Percentiles rank a stretch among this genome's conserved stretches.
Conservation (phyloP, 2,888 invertebrate genomes). For the Cheilosia soror region DNA sequence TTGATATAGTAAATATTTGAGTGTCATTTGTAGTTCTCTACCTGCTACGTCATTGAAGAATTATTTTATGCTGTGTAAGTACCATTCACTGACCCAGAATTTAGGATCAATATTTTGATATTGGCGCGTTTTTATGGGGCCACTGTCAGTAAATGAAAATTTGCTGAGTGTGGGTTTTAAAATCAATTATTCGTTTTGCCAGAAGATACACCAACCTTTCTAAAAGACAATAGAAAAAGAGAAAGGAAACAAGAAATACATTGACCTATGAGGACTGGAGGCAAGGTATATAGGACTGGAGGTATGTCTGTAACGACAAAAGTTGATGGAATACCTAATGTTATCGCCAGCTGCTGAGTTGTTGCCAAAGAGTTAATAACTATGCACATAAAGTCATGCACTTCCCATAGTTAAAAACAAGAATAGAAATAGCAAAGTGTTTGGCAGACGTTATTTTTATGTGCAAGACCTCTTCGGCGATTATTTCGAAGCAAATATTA, state of each 20-base stretch:
- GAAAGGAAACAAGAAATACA: background rate
- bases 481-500: too few relatives aligned
- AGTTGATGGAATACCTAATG: too few relatives aligned
- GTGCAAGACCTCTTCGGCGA: too few relatives aligned
- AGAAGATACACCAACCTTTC: background rate
- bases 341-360: too few relatives aligned
- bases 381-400: too few relatives aligned
- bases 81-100: background rate
- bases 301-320: background rate
- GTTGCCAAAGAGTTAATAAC: too few relatives aligned
- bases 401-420: too few relatives aligned
- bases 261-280: background rate
- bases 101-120: background rate
- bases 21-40: slow-evolving; percentile 5
- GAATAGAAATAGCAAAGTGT: too few relatives aligned
- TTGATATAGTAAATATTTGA: slow-evolving; percentile 20
- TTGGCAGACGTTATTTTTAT: too few relatives aligned
- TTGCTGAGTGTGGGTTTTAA: background rate
- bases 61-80: background rate
- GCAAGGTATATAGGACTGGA: background rate
- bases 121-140: too few relatives aligned
- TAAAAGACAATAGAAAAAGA: background rate
- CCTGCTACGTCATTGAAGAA: slow-evolving; percentile 19
- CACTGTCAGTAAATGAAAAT: too few relatives aligned
- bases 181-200: too few relatives aligned